phyloP scores from a whole-genome alignment of 2,888 invertebrate species.

The Volucella bombylans region DNA sequence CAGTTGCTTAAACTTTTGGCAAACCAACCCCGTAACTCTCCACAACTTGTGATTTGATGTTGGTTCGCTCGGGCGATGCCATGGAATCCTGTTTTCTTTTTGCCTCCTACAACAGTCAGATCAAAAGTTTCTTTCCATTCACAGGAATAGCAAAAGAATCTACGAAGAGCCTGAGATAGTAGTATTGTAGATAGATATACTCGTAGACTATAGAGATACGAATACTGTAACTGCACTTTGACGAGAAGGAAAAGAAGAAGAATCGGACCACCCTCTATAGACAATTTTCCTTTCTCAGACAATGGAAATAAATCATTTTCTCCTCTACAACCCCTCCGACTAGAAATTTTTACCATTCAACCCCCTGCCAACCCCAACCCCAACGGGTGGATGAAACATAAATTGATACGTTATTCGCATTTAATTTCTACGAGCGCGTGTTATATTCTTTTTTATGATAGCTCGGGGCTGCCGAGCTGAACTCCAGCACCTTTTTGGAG shows the following conservation, averaged over 20 bases:
- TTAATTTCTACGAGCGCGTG: slow-evolving; percentile 64
- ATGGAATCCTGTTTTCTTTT: slow-evolving; percentile 46
- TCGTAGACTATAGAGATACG: slow-evolving; percentile 13
- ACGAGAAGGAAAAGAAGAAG: not conserved
- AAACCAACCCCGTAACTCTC: slow-evolving; percentile 20
- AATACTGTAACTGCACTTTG: slow-evolving; percentile 48
- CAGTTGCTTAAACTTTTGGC: slow-evolving; percentile 60
- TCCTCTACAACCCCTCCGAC: not conserved
- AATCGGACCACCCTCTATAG: slow-evolving; percentile 14
- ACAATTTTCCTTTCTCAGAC: slow-evolving; percentile 52
- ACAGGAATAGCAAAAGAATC: slow-evolving; percentile 5
- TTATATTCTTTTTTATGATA: slow-evolving; percentile 52
- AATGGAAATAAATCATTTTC: slow-evolving; percentile 68
- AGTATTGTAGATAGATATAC: no score
- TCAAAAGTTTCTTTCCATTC: slow-evolving; percentile 67
- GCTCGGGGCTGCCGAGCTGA: not conserved
- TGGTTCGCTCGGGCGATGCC: slow-evolving; percentile 30
- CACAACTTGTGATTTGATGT: slow-evolving; percentile 58
- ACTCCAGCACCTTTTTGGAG: not conserved
- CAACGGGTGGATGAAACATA: slow-evolving; percentile 36
- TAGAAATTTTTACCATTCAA: not conserved
- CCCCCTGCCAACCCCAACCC: not conserved
- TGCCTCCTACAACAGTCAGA: slow-evolving; percentile 39
- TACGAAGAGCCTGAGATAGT: no score
- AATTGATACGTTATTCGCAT: slow-evolving; percentile 73